Percentiles rank a stretch among this genome's conserved stretches.
Evolutionary conservation across 2,797 vertebrate species (phyloP).

Genomic region (Pterois miles): DNA sequence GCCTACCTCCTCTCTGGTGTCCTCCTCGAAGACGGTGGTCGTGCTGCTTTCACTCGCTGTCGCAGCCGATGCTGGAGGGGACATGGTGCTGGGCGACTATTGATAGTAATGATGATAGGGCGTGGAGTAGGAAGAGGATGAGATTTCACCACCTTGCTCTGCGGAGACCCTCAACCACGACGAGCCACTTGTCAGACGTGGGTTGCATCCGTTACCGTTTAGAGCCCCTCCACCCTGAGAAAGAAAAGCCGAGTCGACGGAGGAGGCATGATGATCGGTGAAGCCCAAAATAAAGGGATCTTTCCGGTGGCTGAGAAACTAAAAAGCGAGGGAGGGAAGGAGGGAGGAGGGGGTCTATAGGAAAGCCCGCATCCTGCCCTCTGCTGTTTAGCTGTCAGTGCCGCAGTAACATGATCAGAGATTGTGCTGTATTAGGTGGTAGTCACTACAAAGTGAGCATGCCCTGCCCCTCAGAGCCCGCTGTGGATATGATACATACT

Average conservation of each 20-base stretch:
- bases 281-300: slow-evolving; percentile 2
- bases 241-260: slow-evolving; percentile 15
- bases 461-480: slow-evolving; percentile 18
- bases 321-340: not conserved
- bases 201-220: slow-evolving; percentile 3
- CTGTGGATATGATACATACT: not conserved
- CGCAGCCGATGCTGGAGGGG: slow-evolving; percentile 89
- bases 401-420: slow-evolving; percentile 65
- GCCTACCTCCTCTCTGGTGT: slow-evolving; percentile 82
- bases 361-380: slow-evolving; percentile 23
- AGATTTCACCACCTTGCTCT: slow-evolving; percentile 29
- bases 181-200: too few species aligned
- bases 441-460: not conserved
- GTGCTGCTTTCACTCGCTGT: slow-evolving; percentile 84
- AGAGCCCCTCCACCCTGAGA: not conserved
- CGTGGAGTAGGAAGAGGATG: slow-evolving; percentile 53
- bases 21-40: slow-evolving; percentile 79
- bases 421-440: slow-evolving; percentile 25
- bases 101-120: slow-evolving; percentile 47
- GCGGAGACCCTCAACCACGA: slow-evolving; percentile 37
- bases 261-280: slow-evolving; percentile 19
- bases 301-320: slow-evolving; percentile 1
- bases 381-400: slow-evolving; percentile 40
- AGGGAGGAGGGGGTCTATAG: not conserved
- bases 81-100: slow-evolving; percentile 76